Base-by-base conservation (phyloP, 1,140 invertebrate species). In the Macrostomum lignano region DNA sequence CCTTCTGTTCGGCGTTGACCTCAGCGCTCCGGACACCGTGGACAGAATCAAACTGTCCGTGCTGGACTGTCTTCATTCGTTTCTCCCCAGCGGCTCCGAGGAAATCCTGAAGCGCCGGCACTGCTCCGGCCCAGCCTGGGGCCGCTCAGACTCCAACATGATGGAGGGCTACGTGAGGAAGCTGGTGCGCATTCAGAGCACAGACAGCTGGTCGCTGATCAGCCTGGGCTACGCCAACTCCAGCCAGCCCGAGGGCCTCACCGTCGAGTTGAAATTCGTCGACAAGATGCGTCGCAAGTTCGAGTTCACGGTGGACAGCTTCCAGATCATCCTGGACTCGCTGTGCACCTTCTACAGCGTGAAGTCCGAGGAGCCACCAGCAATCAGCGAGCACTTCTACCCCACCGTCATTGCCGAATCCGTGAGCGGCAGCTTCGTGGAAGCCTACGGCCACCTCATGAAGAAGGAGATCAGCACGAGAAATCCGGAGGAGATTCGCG, bases 231-330 rank as follows among this genome's bases (percentile, higher is more conserved):
- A 19, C 26, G 6, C 19, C n/a, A 33, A n/a, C n/a, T 91, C 88
- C 20, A 81, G 79, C 25, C 91, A 88, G 56, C 73, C 60, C 71
- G 58, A 58, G 30, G 65, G 66, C 25, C 59, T 65, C 37, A 68
- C 84, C 51, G 78, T 98, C 36, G 91, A 98, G 55, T 66, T 98
- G 15, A 98, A 98, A 60, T 98, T 98, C 60, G 88, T 96, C 29
- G 84, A 96, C 57, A 72, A 70, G 30, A 96, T 98, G 86, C 71
- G 77, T 40, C 68, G 91, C 17, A 84, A 94, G 58, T 98, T 93
- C 56, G 86, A 98, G 56, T 96, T 96, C 62, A 88, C 78, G 21
- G 91, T 98, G 13, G 91, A 98, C 60, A 91, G 81, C 14, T 98
- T 96, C 65, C 84, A 93, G 59, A 91, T 98, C 40, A 72, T 86